phyloP scores from a whole-genome alignment of 2,888 invertebrate genomes.

The Philhelius pedissequus region DNA sequence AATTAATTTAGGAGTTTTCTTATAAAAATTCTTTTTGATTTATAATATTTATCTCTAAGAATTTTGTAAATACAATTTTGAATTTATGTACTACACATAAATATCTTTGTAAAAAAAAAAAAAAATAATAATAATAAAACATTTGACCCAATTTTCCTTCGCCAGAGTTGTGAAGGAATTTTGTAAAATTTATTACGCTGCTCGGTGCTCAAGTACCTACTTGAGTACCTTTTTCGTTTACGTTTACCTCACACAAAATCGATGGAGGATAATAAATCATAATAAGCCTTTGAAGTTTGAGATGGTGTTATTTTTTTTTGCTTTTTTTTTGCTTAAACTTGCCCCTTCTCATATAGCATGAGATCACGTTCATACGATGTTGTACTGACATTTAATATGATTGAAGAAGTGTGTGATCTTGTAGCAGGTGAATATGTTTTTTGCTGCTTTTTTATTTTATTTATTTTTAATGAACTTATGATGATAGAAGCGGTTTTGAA shows the following conservation, averaged over 20 bases:
- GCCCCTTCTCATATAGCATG: conserved; percentile 27
- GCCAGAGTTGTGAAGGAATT: conserved; percentile 15
- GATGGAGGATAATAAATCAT: conserved; percentile 60
- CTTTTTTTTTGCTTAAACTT: neutral
- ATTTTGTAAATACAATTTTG: neutral
- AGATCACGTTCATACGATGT: conserved; percentile 38
- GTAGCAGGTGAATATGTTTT: conserved; percentile 22
- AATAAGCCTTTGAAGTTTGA: conserved; percentile 34
- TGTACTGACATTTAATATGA: neutral
- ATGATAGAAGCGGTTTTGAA: conserved; percentile 7
- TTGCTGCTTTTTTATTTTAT: neutral
- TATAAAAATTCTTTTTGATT: neutral
- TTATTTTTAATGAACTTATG: conserved; percentile 9
- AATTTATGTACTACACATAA: neutral
- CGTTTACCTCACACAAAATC: conserved; percentile 1
- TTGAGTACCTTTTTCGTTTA: conserved; percentile 2
- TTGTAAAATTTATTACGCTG: conserved; percentile 36
- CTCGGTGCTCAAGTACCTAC: neutral
- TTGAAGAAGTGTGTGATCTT: conserved; percentile 38
- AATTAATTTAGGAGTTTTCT: conserved; percentile 30
- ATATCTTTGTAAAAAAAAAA: neutral
- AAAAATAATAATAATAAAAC: neutral
- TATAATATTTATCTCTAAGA: neutral
- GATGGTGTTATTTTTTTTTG: neutral
- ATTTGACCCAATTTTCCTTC: conserved; percentile 49